phyloP scores from a whole-genome alignment of 2,888 invertebrate genomes.

The Micropterix aruncella region DNA sequence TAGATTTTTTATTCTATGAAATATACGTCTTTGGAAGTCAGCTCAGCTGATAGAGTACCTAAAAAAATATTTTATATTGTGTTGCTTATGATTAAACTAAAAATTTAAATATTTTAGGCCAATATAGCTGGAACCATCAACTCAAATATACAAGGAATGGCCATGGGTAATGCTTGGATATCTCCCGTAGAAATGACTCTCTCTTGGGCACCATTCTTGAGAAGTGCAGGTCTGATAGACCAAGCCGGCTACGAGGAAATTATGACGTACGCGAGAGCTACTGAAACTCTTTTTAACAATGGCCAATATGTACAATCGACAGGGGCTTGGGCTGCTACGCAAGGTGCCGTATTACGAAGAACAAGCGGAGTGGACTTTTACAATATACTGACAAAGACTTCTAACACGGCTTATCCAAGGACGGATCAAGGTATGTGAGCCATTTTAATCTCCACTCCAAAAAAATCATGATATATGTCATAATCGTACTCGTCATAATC shows the following conservation, averaged over 20 bases:
- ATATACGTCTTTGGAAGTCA: no score
- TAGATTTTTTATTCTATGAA: no score
- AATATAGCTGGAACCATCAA: slow-evolving; percentile 43
- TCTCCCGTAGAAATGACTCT: slow-evolving; percentile 73
- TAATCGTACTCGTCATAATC: no score
- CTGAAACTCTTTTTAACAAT: slow-evolving; percentile 39
- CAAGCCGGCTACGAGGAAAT: slow-evolving; percentile 45
- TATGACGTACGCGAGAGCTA: slow-evolving; percentile 37
- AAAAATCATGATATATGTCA: slow-evolving; percentile 7
- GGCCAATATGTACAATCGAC: slow-evolving; percentile 47
- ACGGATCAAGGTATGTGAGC: slow-evolving; percentile 3
- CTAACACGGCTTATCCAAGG: slow-evolving; percentile 4
- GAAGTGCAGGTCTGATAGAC: slow-evolving; percentile 61
- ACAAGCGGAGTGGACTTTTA: slow-evolving; percentile 65
- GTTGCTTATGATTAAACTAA: no score
- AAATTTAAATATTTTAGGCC: slow-evolving; percentile 34
- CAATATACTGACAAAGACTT: slow-evolving; percentile 50
- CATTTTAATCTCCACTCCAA: slow-evolving; percentile 1
- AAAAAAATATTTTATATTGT: no score
- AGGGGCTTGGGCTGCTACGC: slow-evolving; percentile 46
- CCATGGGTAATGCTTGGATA: slow-evolving; percentile 83
- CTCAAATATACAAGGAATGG: slow-evolving; percentile 64
- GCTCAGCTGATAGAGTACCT: no score
- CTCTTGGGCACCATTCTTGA: slow-evolving; percentile 70
- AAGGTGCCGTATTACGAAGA: slow-evolving; percentile 42